phyloP scores from a whole-genome alignment of 2,113 vertebrate genomes.

The Microcebus tavaratra region DNA sequence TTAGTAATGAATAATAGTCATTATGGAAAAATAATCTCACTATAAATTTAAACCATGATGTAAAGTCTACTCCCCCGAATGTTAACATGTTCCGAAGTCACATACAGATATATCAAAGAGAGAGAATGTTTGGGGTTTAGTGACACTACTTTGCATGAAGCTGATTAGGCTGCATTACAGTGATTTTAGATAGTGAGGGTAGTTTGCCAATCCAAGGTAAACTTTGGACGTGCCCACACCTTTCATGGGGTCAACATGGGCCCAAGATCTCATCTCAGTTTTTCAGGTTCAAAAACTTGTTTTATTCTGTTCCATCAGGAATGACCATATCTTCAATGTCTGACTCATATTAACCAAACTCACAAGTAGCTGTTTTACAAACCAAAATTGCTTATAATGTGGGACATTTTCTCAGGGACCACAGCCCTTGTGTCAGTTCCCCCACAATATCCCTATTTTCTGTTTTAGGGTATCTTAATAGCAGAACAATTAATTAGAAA shows the following conservation, averaged over 20 bases:
- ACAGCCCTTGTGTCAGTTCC: background rate
- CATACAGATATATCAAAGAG: background rate
- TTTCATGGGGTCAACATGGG: background rate
- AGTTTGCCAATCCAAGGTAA: background rate
- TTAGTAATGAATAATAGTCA: slow-evolving; percentile 25
- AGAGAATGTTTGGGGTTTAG: background rate
- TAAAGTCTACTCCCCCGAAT: background rate
- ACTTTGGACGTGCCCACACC: background rate
- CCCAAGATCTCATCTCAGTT: background rate
- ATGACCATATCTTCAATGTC: background rate
- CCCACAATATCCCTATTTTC: background rate
- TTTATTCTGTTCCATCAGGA: background rate
- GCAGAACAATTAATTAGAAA: background rate
- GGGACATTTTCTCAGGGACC: background rate
- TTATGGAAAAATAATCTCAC: slow-evolving; percentile 35
- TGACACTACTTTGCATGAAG: background rate
- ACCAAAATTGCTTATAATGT: background rate
- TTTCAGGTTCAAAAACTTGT: slow-evolving; percentile 3
- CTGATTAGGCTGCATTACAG: background rate
- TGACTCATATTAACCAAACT: background rate
- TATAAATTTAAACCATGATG: slow-evolving; percentile 13
- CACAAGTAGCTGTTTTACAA: background rate
- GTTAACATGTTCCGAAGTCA: background rate
- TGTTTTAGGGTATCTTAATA: background rate
- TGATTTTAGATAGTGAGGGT: background rate